Evolutionary conservation across 1,140 invertebrate species (phyloP).

Genomic region (Stegodyphus mimosarum): DNA sequence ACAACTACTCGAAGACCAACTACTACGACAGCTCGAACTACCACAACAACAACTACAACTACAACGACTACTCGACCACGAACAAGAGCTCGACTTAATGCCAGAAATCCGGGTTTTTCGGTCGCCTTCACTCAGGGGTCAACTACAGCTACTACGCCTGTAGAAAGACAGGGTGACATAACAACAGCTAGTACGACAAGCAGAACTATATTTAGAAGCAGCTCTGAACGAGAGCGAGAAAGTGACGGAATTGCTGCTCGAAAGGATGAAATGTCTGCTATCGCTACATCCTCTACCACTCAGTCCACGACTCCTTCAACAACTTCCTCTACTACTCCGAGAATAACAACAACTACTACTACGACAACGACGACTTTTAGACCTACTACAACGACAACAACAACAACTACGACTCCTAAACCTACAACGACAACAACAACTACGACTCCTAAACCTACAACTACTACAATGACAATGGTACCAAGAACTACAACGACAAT

Average conservation of each 20-base stretch:
- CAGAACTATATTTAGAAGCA: conserved; percentile 25
- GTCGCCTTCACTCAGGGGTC: conserved; percentile 41
- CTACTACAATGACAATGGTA: conserved; percentile 6
- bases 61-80: conserved; percentile 21
- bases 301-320: background rate
- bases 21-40: conserved; percentile 22
- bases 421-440: conserved; percentile 29
- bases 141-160: conserved; percentile 26
- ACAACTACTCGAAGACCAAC: conserved; percentile 29
- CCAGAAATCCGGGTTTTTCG: conserved; percentile 42
- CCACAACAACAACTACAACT: conserved; percentile 20
- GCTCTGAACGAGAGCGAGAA: conserved; percentile 45
- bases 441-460: background rate
- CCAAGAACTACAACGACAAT: conserved; percentile 9
- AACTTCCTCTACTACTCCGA: conserved; percentile 8
- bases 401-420: conserved; percentile 9
- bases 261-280: conserved; percentile 10
- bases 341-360: background rate
- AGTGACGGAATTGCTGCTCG: conserved; percentile 1
- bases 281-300: background rate
- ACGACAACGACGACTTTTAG: background rate
- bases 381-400: conserved; percentile 11
- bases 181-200: conserved; percentile 28
- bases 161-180: conserved; percentile 7
- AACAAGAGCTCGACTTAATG: conserved; percentile 31